These are phyloP conservation scores for Ariolimax columbianus DNA, from an alignment of 2,888 invertebrate species.

Conservation along the genomic window DNA sequence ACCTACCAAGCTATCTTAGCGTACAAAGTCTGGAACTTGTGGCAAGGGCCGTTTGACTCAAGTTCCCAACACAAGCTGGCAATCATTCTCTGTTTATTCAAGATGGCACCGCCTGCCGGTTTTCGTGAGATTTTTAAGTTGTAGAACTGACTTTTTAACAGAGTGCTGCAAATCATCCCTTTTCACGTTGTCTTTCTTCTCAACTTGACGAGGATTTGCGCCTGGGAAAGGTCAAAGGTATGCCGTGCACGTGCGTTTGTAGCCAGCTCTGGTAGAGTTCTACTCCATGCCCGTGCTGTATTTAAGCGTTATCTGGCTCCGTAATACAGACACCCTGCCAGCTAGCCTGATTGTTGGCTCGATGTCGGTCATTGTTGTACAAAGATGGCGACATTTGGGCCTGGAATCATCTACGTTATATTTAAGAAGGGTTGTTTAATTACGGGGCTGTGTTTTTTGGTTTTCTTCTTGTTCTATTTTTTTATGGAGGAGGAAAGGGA, in stretches of 20 bases:
- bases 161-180: background rate
- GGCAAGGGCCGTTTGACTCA: background rate
- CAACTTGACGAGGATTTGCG: slow-evolving; percentile 4
- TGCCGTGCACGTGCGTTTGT: slow-evolving; percentile 27
- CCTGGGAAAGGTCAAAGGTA: slow-evolving; percentile 37
- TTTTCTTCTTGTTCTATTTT: too few species aligned
- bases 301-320: slow-evolving; percentile 4
- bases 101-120: slow-evolving; percentile 23
- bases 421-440: too few species aligned
- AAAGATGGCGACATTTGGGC: background rate
- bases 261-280: background rate
- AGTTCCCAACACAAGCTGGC: background rate
- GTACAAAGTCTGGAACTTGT: background rate
- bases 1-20: background rate
- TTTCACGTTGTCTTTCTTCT: slow-evolving; percentile 19
- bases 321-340: slow-evolving; percentile 24
- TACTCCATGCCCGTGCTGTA: background rate
- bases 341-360: background rate
- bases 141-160: background rate
- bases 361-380: too few species aligned
- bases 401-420: background rate
- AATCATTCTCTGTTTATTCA: slow-evolving; percentile 19
- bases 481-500: background rate
- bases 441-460: too few species aligned
- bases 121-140: background rate